phyloP scores from a whole-genome alignment of 2,797 vertebrate species.

The Trachops cirrhosus region DNA sequence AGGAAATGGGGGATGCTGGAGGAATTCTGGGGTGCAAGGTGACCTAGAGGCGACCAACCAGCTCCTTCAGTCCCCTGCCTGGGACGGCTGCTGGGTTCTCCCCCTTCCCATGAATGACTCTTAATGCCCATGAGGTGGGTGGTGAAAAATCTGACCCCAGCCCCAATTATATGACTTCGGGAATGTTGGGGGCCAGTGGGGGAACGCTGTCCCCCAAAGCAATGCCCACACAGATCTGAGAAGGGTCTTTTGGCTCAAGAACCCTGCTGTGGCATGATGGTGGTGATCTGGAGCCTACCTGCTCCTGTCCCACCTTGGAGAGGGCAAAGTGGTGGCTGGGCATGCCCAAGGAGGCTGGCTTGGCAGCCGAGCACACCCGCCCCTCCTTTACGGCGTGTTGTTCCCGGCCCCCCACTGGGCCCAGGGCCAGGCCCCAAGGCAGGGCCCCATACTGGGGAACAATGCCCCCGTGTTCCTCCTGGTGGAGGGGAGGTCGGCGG shows the following conservation, averaged over 20 bases:
- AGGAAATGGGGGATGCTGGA: not conserved
- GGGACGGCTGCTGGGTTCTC: not conserved
- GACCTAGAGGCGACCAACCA: not conserved
- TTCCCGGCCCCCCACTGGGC: slow-evolving; percentile 69
- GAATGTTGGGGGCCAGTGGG: not conserved
- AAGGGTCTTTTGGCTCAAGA: not conserved
- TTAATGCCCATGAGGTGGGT: not conserved
- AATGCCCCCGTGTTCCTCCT: slow-evolving; percentile 64
- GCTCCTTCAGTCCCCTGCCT: not conserved
- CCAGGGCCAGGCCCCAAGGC: slow-evolving; percentile 64
- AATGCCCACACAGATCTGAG: not conserved
- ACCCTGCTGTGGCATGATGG: not conserved
- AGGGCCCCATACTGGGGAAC: slow-evolving; percentile 57
- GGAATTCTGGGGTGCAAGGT: not conserved
- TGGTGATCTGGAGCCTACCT: not conserved
- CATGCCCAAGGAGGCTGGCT: slow-evolving; percentile 24
- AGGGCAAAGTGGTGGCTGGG: not conserved
- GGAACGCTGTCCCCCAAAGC: not conserved
- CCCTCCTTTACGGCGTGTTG: slow-evolving; percentile 49
- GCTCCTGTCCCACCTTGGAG: not conserved
- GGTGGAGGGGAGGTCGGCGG: slow-evolving; percentile 4
- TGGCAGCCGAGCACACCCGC: slow-evolving; percentile 38
- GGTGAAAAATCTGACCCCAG: not conserved
- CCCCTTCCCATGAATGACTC: not conserved
- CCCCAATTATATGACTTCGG: not conserved